Percentiles rank a stretch among this genome's conserved stretches.
phyloP scores from a whole-genome alignment of 2,888 invertebrate species.

The Entomobrya multifasciata region DNA sequence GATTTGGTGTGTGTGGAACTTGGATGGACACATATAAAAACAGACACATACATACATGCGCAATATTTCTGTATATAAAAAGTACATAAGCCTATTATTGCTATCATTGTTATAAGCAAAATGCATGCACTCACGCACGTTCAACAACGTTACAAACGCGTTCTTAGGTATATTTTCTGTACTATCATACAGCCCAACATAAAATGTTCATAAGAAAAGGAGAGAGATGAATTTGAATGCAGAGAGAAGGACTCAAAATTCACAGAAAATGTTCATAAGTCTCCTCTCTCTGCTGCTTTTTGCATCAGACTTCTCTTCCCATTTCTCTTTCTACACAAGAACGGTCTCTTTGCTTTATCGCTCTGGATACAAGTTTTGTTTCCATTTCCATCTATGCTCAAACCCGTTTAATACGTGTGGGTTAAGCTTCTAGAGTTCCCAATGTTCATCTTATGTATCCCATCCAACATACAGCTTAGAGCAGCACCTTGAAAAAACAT shows the following conservation, averaged over 20 bases:
- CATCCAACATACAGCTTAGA: too few species aligned
- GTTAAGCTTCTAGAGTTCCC: too few species aligned
- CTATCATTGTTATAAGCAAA: not conserved
- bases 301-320: too few species aligned
- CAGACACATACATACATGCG: not conserved
- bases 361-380: conserved; percentile 32
- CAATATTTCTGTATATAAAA: not conserved
- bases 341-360: not conserved
- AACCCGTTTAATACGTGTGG: too few species aligned
- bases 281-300: not conserved
- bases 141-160: conserved; percentile 12
- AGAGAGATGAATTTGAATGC: too few species aligned
- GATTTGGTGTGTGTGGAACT: too few species aligned
- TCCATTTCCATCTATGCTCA: too few species aligned
- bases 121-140: not conserved
- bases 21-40: too few species aligned
- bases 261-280: conserved; percentile 40
- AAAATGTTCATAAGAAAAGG: too few species aligned
- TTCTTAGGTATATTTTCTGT: not conserved
- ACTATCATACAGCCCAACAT: too few species aligned
- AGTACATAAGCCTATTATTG: not conserved
- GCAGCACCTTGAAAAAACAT: not conserved
- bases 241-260: conserved; percentile 41
- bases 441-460: too few species aligned
- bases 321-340: not conserved